phyloP scores from a whole-genome alignment of 2,888 invertebrate genomes.

The Lasiommata megera region DNA sequence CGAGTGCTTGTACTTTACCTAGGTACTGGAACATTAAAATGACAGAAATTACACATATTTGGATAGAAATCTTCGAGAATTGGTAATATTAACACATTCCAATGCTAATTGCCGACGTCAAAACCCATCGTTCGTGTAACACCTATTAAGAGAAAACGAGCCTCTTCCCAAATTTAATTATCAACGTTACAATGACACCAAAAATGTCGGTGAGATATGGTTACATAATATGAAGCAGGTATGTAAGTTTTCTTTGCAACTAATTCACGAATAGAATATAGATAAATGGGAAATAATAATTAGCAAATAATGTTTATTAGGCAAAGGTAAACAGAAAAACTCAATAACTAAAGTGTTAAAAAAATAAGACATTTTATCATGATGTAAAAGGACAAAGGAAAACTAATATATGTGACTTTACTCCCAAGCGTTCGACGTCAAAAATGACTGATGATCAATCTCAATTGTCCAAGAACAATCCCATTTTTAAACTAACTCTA shows the following conservation, averaged over 20 bases:
- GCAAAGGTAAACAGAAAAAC: no score
- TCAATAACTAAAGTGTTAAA: neutral
- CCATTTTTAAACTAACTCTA: slow-evolving; percentile 11
- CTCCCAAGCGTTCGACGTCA: slow-evolving; percentile 59
- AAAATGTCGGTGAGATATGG: slow-evolving; percentile 26
- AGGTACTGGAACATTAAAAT: neutral
- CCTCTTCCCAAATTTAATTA: slow-evolving; percentile 76
- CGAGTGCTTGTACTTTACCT: neutral
- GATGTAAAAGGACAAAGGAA: slow-evolving; percentile 3
- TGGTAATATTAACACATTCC: slow-evolving; percentile 70
- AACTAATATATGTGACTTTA: slow-evolving; percentile 69
- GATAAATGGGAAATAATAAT: no score
- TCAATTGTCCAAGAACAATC: slow-evolving; percentile 53
- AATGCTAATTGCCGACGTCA: slow-evolving; percentile 68
- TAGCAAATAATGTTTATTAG: no score
- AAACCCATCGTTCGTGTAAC: slow-evolving; percentile 65
- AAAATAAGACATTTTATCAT: neutral
- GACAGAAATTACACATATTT: slow-evolving; percentile 33
- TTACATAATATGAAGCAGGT: slow-evolving; percentile 11
- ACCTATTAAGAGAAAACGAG: slow-evolving; percentile 66
- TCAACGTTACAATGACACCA: slow-evolving; percentile 69
- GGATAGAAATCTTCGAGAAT: slow-evolving; percentile 54
- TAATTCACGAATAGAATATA: no score
- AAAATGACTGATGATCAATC: slow-evolving; percentile 66
- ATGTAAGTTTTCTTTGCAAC: no score